Evolutionary conservation across 2,888 invertebrate genomes (phyloP), one percentile per base, ranked within the genome.

Genomic region (Agrilus cyanescens): DNA sequence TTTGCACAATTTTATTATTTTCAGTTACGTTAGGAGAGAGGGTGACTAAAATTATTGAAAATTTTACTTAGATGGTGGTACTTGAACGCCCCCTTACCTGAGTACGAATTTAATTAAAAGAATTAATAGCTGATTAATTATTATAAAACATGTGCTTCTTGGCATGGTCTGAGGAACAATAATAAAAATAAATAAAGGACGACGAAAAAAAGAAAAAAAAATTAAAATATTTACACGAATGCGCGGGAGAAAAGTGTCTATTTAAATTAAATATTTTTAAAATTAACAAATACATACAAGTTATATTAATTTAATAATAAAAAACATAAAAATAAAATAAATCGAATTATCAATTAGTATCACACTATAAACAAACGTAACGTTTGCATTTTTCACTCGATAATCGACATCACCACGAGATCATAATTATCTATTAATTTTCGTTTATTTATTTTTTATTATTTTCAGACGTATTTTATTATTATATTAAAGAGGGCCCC

Each of bases 321-420:
- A 65, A 62, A 57, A 64, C 25, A 25, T 25, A 25, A 25, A 25
- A 25, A 25, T 25, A 25, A 25, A 25, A 25, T 25, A 64, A 52
- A 59, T 63, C 56, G 57, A 62, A 64, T 60, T 65, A 66, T 66
- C 65, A 67, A 66, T 63, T 66, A 67, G 66, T 67, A 67, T 67
- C 67, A 67, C 67, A 67, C 67, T 65, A 64, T 59, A 54, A 57
- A 57, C 61, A 57, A 61, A 63, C 61, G 55, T 57, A 10, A 55
- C 57, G 54, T 58, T 57, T 56, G 58, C 57, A 59, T 58, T 58
- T 59, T 58, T 63, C 59, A 61, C 58, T 57, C 56, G 55, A 58
- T 60, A 58, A 59, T 59, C 57, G 53, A 52, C 50, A 49, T 50
- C 55, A 63, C 62, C 63, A 65, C 63, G 65, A 66, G 65, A 66